A percentile compares a stretch with the other conserved stretches of the same genome.
These are phyloP conservation scores for Ametastegia equiseti DNA, from an alignment of 2,888 invertebrate genomes.

Conservation along the genomic window DNA sequence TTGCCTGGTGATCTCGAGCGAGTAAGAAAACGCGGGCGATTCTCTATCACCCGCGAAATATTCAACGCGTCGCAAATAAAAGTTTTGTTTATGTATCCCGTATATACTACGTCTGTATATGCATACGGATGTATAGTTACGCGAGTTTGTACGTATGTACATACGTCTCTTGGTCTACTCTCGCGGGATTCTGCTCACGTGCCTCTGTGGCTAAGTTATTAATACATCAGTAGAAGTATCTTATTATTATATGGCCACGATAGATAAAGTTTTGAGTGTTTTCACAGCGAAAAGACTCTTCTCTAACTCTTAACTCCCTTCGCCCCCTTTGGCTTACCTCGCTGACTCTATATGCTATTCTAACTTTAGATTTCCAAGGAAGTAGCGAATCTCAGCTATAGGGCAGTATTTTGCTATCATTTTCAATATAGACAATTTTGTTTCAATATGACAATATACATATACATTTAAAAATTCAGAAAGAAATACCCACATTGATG, in stretches of 20 bases:
- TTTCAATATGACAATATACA: background rate
- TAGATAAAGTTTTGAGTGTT: slow-evolving; percentile 58
- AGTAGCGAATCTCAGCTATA: slow-evolving; percentile 61
- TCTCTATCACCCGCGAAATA: slow-evolving; percentile 38
- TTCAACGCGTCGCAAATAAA: slow-evolving; percentile 43
- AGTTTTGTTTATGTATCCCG: slow-evolving; percentile 15
- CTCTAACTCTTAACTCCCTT: slow-evolving; percentile 45
- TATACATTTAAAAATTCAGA: background rate
- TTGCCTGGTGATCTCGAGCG: background rate
- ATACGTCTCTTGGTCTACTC: slow-evolving; percentile 33
- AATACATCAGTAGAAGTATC: slow-evolving; percentile 57
- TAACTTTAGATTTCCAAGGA: slow-evolving; percentile 70
- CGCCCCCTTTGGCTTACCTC: slow-evolving; percentile 60
- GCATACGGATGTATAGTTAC: slow-evolving; percentile 2
- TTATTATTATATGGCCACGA: slow-evolving; percentile 59
- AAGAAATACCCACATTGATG: background rate
- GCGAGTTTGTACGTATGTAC: too few relatives aligned
- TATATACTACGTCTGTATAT: background rate
- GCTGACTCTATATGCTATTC: slow-evolving; percentile 61
- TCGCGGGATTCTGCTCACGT: slow-evolving; percentile 47
- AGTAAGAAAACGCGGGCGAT: too few relatives aligned
- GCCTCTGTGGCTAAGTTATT: slow-evolving; percentile 56
- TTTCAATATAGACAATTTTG: background rate
- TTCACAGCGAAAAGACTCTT: slow-evolving; percentile 50
- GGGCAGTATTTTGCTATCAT: slow-evolving; percentile 23